phyloP scores from a whole-genome alignment of 2,797 vertebrate species.

The Propithecus deckenii region DNA sequence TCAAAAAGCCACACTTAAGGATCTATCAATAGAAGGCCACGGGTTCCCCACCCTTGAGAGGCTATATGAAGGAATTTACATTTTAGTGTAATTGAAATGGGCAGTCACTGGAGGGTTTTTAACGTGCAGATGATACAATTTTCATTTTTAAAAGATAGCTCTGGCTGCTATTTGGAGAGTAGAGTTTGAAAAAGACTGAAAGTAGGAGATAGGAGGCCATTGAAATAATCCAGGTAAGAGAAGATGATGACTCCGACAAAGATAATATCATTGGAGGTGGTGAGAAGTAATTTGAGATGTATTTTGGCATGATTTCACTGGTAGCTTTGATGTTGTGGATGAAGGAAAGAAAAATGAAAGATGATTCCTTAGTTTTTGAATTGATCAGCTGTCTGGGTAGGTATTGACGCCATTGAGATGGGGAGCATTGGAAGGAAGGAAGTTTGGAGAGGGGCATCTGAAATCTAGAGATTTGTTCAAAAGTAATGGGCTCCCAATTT shows the following conservation, averaged over 20 bases:
- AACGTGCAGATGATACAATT: background rate
- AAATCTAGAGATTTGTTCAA: background rate
- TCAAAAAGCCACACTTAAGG: background rate
- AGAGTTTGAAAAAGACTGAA: background rate
- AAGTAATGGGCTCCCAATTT: background rate
- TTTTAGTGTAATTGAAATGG: background rate
- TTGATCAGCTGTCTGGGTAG: background rate
- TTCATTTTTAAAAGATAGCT: background rate
- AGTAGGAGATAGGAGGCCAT: background rate
- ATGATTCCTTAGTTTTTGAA: background rate
- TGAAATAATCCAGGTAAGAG: background rate
- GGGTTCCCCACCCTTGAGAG: background rate
- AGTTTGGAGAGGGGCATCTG: background rate
- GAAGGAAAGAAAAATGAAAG: background rate
- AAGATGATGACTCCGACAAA: background rate
- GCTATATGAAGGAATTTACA: background rate
- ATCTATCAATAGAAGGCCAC: background rate
- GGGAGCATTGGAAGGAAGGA: background rate
- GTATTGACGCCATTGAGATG: background rate
- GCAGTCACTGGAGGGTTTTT: background rate
- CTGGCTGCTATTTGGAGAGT: background rate
- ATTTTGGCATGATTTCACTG: background rate
- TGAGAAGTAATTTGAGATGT: background rate
- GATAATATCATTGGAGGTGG: background rate
- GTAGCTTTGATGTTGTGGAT: background rate